Evolutionary conservation across 2,888 invertebrate genomes (phyloP), one percentile per base, ranked within the genome.

Genomic region (Cosmorhoe ocellata): DNA sequence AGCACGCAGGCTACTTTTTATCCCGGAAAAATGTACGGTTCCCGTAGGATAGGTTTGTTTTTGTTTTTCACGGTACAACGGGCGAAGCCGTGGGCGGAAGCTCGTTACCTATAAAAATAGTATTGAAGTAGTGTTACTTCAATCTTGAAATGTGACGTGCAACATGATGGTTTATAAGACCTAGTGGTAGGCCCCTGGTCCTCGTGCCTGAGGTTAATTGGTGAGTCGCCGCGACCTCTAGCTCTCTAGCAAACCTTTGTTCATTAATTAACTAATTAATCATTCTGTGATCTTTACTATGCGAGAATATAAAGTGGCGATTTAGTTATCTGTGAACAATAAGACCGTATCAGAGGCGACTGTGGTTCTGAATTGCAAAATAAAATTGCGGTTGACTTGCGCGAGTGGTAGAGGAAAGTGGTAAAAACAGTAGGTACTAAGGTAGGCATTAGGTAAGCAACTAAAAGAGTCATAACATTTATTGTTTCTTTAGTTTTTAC

Each of bases 361-460:
- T 45, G 11, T 43, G 26, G 39, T 44, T 43, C 48, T 31, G 22
- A 11, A 38, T 48, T 52, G 52, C 52, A 40, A 39, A 48, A 48
- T 36, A 40, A 39, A 48, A 48, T 36, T 37, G 32, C 24, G 33
- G 42, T 46, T 24, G 28, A 14, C 27, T 41, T 30, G 41, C 30
- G 26, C 1, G 14, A 31, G 12, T 37, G 9, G 24, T n/a, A 13
- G 31, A 30, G 6, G 1, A 3, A 7, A 24, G 7, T 24, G 24
- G 7, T 7, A 18, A 18, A 5, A 18, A 18, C 18, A 18, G 18
- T 3, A 2, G 2, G 5, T 5, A 18, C 18, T 3, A 5, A 18
- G 5, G 18, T 2, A 3, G 18, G 18, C 18, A 18, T n/a, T n/a
- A n/a, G n/a, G n/a, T n/a, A n/a, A n/a, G n/a, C n/a, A n/a, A n/a